These are phyloP conservation scores for Dryobotodes eremita DNA, from an alignment of 2,888 invertebrate genomes.

Conservation along the genomic window DNA sequence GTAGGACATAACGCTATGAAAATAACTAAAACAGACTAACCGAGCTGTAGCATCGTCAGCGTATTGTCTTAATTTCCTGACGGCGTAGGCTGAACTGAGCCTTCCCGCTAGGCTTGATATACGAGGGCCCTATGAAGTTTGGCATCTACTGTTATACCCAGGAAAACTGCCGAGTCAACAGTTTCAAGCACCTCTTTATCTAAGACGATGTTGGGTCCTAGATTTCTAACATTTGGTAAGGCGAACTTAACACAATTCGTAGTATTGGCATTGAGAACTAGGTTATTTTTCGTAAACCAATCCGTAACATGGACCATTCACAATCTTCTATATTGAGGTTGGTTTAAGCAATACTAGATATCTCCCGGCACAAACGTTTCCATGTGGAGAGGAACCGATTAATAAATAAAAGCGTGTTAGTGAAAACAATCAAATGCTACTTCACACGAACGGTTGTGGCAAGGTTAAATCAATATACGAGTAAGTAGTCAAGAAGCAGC, in stretches of 20 bases:
- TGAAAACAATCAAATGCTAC: conserved; percentile 26
- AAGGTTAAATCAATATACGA: conserved; percentile 43
- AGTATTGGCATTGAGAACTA: not conserved
- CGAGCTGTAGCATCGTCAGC: not conserved
- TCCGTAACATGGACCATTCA: not conserved
- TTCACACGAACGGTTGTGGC: conserved; percentile 17
- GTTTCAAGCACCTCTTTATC: not conserved
- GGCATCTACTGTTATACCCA: not conserved
- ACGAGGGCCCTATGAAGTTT: not conserved
- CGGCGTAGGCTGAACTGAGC: not conserved
- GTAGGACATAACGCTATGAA: not conserved
- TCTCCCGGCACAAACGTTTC: not conserved
- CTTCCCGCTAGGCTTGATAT: not conserved
- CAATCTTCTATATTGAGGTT: not conserved
- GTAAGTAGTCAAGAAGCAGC: not conserved
- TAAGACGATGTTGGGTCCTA: not conserved
- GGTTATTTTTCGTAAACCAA: not conserved
- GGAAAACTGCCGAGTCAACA: not conserved
- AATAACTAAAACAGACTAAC: not conserved
- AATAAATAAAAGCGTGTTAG: not conserved
- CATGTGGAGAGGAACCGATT: not conserved
- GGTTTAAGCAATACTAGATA: not conserved
- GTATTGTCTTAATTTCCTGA: not conserved
- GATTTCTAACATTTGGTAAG: too few relatives aligned
- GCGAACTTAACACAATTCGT: not conserved